Evolutionary conservation across 2,797 vertebrate genomes (phyloP), one percentile per base, ranked within the genome.

Genomic region (Loriculus beryllinus): DNA sequence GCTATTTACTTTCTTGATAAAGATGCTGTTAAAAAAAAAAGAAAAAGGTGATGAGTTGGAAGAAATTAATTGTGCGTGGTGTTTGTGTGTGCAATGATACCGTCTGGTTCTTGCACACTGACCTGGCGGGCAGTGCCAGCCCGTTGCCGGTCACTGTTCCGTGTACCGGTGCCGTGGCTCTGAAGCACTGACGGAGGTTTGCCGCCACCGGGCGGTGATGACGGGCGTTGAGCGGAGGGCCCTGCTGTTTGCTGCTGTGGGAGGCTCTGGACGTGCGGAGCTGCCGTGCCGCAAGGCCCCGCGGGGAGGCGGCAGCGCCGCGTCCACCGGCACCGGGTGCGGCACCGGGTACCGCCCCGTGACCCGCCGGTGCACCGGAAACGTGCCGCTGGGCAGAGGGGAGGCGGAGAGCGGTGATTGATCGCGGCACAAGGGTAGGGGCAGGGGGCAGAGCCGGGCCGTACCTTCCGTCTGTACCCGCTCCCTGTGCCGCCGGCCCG

Each of bases 61-160:
- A 26, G 45, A 8, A 14, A 15, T 12, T 10, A 28, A 12, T 49
- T 33, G 28, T 18, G 15, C 6, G 22, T 21, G 37, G 12, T 43
- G 5, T 9, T 43, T 21, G 39, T 15, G 14, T 26, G 14, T 49
- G 11, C 35, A 23, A 39, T 0, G 28, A 1, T 19, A 28, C 20
- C 12, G 43, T 6, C 14, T 7, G 1, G 7, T 21, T 37, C 33
- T 29, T 9, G 22, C 35, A 5, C 3, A 7, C n/a, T n/a, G n/a
- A n/a, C n/a, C n/a, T n/a, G n/a, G 0, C 6, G 1, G 23, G 13
- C 74, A 13, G 1, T 10, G n/a, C 16, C 9, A 0, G 42, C 48
- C 33, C 33, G 18, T 5, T 19, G 20, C 2, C 17, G 26, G 21
- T 3, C 28, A 1, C 57, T 2, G 31, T 6, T 10, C 2, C 4